phyloP scores from a whole-genome alignment of 2,888 invertebrate species.

The Biston stratarius region DNA sequence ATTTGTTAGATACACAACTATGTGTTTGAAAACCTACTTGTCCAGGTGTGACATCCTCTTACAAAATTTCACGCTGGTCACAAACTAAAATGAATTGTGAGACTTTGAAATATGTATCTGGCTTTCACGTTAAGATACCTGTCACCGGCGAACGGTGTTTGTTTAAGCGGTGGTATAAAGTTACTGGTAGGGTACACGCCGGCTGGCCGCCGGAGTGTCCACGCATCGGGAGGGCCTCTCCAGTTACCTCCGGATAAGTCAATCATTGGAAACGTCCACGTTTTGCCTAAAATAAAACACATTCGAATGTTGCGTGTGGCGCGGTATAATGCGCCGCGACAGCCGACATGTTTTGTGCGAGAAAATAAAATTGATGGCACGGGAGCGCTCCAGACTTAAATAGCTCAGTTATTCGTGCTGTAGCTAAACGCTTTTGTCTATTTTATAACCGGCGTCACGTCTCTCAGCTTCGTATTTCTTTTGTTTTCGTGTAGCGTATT shows the following conservation, averaged over 20 bases:
- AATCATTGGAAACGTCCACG: constrained; percentile 84
- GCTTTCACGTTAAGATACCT: constrained; percentile 69
- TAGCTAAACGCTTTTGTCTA: constrained; percentile 83
- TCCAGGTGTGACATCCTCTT: constrained; percentile 39
- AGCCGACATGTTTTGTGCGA: constrained; percentile 85
- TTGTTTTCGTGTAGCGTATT: constrained; percentile 76
- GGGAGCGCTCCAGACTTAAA: constrained; percentile 79
- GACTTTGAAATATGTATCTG: constrained; percentile 57
- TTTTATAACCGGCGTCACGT: constrained; percentile 79
- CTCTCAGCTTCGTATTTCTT: constrained; percentile 64
- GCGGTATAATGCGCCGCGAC: constrained; percentile 83
- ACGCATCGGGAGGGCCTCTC: constrained; percentile 77
- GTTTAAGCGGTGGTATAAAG: constrained; percentile 64
- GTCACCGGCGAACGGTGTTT: constrained; percentile 68
- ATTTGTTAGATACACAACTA: background rate
- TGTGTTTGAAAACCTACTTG: background rate
- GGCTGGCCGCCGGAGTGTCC: constrained; percentile 52
- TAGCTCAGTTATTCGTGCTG: constrained; percentile 78
- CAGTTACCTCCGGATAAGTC: constrained; percentile 86
- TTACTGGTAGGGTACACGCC: constrained; percentile 57
- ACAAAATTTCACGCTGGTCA: constrained; percentile 47
- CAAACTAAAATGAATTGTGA: constrained; percentile 46
- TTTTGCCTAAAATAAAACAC: constrained; percentile 82
- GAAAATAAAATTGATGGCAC: constrained; percentile 86
- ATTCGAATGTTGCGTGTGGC: constrained; percentile 82